A percentile compares a stretch with the other conserved stretches of the same genome.
Conservation (phyloP, 1,140 invertebrate species). For the Batillaria attramentaria region DNA sequence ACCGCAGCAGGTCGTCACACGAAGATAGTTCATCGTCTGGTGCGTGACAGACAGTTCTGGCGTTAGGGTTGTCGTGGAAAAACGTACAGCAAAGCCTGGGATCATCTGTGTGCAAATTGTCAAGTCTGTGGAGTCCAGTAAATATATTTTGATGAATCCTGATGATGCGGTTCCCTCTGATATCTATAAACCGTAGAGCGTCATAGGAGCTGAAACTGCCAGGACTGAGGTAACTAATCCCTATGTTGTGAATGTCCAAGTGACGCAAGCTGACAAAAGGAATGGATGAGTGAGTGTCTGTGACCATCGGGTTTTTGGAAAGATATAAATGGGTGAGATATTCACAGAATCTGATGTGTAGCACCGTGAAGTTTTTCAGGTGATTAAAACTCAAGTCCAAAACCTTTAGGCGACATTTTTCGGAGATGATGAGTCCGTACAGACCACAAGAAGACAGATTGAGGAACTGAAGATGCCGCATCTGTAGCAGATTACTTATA, state of each 20-base stretch:
- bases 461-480: constrained; percentile 24
- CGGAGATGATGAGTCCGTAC: background rate
- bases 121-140: constrained; percentile 32
- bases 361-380: background rate
- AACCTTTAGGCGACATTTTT: constrained; percentile 16
- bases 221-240: too few species aligned
- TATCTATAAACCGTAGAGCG: constrained; percentile 27
- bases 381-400: constrained; percentile 30
- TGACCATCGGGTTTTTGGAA: too few species aligned
- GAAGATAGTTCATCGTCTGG: constrained; percentile 47
- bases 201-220: constrained; percentile 15
- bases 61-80: constrained; percentile 21
- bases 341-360: background rate
- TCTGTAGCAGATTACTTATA: background rate
- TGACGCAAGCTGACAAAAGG: constrained; percentile 10
- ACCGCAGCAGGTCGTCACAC: constrained; percentile 44
- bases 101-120: constrained; percentile 34
- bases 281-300: background rate
- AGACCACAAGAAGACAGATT: constrained; percentile 25
- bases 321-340: constrained; percentile 31
- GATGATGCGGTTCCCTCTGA: constrained; percentile 30
- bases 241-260: too few species aligned
- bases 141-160: constrained; percentile 32
- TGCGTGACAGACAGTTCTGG: constrained; percentile 43
- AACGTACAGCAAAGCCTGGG: constrained; percentile 46